Evolutionary conservation across 92 coral and sea anemone genomes (phyloP).

Genomic region (Scolanthus callimorphus): DNA sequence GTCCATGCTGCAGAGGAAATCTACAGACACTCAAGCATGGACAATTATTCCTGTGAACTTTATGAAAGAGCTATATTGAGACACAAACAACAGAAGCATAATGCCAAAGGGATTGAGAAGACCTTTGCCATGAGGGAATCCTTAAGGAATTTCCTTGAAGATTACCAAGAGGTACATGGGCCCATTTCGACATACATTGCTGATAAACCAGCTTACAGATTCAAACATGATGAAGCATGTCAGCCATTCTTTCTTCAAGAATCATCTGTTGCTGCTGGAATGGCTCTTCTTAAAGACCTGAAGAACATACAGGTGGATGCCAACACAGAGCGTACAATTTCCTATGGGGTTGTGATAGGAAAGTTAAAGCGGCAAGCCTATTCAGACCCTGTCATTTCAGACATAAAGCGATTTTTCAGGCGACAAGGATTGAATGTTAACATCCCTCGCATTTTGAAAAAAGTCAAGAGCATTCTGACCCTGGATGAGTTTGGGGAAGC

Average conservation of each 20-base stretch:
- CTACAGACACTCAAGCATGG: slow-evolving; percentile 52
- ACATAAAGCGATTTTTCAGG: slow-evolving; percentile 12
- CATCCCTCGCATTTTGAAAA: slow-evolving; percentile 1
- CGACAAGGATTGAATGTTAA: neutral
- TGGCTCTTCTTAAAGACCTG: slow-evolving; percentile 3
- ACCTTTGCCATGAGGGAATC: slow-evolving; percentile 43
- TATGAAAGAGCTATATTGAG: slow-evolving; percentile 47
- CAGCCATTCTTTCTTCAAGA: slow-evolving; percentile 34
- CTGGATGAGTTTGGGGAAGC: slow-evolving; percentile 21
- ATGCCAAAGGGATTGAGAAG: slow-evolving; percentile 64
- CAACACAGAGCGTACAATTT: slow-evolving; percentile 3
- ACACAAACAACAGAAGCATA: slow-evolving; percentile 66
- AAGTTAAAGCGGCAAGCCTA: neutral
- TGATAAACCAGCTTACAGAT: neutral
- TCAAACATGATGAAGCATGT: neutral
- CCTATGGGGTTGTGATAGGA: slow-evolving; percentile 33
- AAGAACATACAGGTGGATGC: neutral
- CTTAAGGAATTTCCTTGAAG: slow-evolving; percentile 19
- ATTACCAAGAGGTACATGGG: slow-evolving; percentile 27
- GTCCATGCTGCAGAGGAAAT: slow-evolving; percentile 38
- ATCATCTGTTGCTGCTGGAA: slow-evolving; percentile 19
- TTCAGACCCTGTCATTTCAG: slow-evolving; percentile 3
- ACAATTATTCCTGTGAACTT: slow-evolving; percentile 67
- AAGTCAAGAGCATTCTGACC: slow-evolving; percentile 6
- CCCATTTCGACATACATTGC: slow-evolving; percentile 29